Base-by-base conservation (phyloP, 2,888 invertebrate species). In the Tanaodytes sp. region DNA sequence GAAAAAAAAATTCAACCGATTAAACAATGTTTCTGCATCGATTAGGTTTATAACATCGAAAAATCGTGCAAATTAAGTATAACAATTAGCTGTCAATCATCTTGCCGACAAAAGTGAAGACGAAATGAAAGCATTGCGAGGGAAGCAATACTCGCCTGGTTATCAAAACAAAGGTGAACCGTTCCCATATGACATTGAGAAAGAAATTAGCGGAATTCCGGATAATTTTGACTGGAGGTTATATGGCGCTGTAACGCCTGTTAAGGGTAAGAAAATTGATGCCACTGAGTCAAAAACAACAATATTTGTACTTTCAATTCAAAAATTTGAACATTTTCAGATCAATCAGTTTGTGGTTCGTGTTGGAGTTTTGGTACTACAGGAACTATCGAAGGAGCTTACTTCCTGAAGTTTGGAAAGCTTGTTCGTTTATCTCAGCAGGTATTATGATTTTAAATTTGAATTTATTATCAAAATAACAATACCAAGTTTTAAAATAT, bases 321-420 rank as follows among this genome's bases (percentile, higher is more conserved):
- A 18, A 27, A 23, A 15, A 31, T 40, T 51, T 45, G n/a, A n/a
- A n/a, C n/a, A 16, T 39, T 46, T 51, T 18, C 39, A 93, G 97
- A 98, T 88, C 98, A 98, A 87, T 96, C 96, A 0, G 95, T 97
- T 8, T 98, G 98, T 85, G 98, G 98, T 0, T 97, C 96, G 0
- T 98, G 97, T 79, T 97, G 97, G 97, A 95, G 95, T 70, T 98
- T 97, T 87, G 97, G 97, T 18, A 96, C 97, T 0, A 92, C 94
- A 62, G 97, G 97, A 6, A 90, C 96, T 0, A 90, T 98, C 59
- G 98, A 98, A 86, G 97, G 97, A 0, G 95, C 96, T 0, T 91
- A 91, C 80, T 97, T 94, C 86, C 85, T 96, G 31, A 92, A 93
- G 80, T 92, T 92, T 75, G 93, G 93, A 0, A 90, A 92, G 74